Evolutionary conservation across 2,888 invertebrate species (phyloP).

Genomic region (Alloscopus bannaensis): DNA sequence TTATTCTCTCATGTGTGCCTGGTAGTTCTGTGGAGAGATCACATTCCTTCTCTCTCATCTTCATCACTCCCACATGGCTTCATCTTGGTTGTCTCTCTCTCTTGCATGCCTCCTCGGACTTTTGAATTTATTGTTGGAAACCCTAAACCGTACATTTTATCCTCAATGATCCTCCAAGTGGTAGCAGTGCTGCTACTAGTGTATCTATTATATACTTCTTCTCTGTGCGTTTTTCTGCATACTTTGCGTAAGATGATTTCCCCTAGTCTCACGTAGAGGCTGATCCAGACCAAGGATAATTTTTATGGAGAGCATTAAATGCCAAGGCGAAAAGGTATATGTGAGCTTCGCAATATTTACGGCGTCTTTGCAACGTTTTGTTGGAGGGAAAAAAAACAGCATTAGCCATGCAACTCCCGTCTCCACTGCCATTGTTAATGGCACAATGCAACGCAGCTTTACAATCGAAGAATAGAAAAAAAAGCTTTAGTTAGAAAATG

Average conservation of each 20-base stretch:
- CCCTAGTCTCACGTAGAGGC: too few species aligned
- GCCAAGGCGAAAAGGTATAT: neutral
- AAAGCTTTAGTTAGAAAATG: too few species aligned
- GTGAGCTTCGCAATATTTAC: too few species aligned
- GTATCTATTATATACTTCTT: neutral
- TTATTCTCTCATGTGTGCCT: conserved; percentile 3
- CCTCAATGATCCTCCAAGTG: conserved; percentile 22
- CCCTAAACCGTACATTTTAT: conserved; percentile 37
- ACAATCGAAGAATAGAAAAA: neutral
- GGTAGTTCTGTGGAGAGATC: conserved; percentile 22
- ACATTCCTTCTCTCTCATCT: conserved; percentile 71
- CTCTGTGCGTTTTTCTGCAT: conserved; percentile 25
- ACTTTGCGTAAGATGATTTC: neutral
- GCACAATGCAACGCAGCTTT: neutral
- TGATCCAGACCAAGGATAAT: conserved; percentile 38
- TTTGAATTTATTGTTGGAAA: conserved; percentile 47
- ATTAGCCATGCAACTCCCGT: conserved; percentile 11
- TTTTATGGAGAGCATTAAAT: conserved; percentile 6
- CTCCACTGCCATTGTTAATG: conserved; percentile 15
- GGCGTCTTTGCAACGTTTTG: too few species aligned
- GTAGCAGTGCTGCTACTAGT: neutral
- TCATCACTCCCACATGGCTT: conserved; percentile 71
- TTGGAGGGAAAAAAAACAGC: neutral
- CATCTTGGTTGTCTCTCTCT: too few species aligned
- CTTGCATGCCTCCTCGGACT: conserved; percentile 50